Conservation (phyloP, 1,140 invertebrate genomes). For the Mylabris phalerata region DNA sequence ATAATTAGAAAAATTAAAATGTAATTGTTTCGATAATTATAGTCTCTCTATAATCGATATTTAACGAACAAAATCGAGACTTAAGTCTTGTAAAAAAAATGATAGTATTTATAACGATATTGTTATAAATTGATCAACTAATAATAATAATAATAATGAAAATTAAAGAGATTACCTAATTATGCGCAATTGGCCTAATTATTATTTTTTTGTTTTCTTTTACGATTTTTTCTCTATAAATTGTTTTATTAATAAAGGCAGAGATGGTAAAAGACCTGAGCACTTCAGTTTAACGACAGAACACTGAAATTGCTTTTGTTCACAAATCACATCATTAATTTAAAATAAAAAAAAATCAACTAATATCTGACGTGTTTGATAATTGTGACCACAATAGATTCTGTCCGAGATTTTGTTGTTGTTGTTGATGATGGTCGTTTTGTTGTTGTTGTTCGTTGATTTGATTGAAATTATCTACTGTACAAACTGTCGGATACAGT, state of each 20-base stretch:
- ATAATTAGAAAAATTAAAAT: too few relatives aligned
- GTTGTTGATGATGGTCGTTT: background rate
- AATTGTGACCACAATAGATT: constrained; percentile 2
- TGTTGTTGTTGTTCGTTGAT: constrained; percentile 22
- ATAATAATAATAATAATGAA: background rate
- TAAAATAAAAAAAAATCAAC: constrained; percentile 20
- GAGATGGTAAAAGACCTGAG: constrained; percentile 30
- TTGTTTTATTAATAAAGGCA: constrained; percentile 21
- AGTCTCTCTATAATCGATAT: too few relatives aligned
- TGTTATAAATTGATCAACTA: background rate
- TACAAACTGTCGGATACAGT: constrained; percentile 13
- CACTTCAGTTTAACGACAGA: constrained; percentile 21
- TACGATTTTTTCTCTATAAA: too few relatives aligned
- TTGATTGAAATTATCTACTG: constrained; percentile 14
- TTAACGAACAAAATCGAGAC: background rate
- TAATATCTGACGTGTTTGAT: constrained; percentile 12
- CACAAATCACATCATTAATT: constrained; percentile 9
- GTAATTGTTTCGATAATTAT: too few relatives aligned
- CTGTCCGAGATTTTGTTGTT: background rate
- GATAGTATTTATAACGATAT: background rate
- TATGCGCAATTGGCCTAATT: constrained; percentile 18
- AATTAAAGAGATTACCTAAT: constrained; percentile 21
- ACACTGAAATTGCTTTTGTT: constrained; percentile 26
- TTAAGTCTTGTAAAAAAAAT: background rate
- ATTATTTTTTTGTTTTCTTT: constrained; percentile 5